Evolutionary conservation across 2,888 invertebrate genomes (phyloP).

Genomic region (Linyphia triangularis): DNA sequence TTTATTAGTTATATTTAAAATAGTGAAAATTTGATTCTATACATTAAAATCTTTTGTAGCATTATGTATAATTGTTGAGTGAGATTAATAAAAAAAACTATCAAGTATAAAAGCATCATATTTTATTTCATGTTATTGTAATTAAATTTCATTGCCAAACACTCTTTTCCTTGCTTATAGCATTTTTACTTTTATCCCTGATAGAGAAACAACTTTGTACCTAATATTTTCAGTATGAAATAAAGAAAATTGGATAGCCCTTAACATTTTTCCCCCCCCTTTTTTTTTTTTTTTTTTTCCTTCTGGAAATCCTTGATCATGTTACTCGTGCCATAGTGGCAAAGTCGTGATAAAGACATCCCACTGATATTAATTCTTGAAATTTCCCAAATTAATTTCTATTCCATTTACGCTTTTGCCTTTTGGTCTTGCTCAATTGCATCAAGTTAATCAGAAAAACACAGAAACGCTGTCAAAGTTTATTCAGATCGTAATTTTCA

Average conservation of each 20-base stretch:
- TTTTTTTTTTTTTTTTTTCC: too few species aligned
- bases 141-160: too few species aligned
- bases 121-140: too few species aligned
- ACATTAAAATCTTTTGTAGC: too few species aligned
- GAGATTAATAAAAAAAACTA: too few species aligned
- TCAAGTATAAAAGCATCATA: too few species aligned
- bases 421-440: slow-evolving; percentile 10
- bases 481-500: slow-evolving; percentile 49
- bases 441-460: background rate
- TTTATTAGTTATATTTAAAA: too few species aligned
- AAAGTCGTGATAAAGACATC: slow-evolving; percentile 56
- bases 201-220: background rate
- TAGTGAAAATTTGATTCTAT: too few species aligned
- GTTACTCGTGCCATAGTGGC: slow-evolving; percentile 41
- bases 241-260: slow-evolving; percentile 46
- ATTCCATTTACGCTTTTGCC: slow-evolving; percentile 23
- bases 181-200: too few species aligned
- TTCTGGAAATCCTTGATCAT: slow-evolving; percentile 1
- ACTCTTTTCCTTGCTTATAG: too few species aligned
- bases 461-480: slow-evolving; percentile 31
- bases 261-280: slow-evolving; percentile 20
- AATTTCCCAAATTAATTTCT: slow-evolving; percentile 67
- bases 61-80: too few species aligned
- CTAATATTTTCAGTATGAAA: background rate
- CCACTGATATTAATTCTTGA: slow-evolving; percentile 41